Percentiles rank a stretch among this genome's conserved stretches.
Evolutionary conservation across 2,113 vertebrate genomes (phyloP).

Genomic region (Emydocephalus ijimae): DNA sequence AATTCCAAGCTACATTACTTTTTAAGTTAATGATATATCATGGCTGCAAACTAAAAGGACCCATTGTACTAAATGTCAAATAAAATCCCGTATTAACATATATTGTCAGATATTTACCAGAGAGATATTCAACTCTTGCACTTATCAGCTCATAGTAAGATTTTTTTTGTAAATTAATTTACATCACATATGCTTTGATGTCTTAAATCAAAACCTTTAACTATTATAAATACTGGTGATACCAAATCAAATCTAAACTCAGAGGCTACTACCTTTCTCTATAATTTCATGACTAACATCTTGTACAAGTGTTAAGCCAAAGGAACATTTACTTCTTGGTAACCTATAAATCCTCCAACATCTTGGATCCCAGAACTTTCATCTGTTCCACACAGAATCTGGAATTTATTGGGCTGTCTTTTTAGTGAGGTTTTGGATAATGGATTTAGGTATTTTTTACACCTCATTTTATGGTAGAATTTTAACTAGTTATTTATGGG

Average conservation of each 20-base stretch:
- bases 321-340: neutral
- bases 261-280: neutral
- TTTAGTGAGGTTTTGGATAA: neutral
- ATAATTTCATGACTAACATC: neutral
- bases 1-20: neutral
- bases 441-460: neutral
- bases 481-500: neutral
- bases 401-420: neutral
- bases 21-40: constrained; percentile 15
- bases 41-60: constrained; percentile 4
- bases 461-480: neutral
- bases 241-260: neutral
- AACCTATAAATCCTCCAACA: neutral
- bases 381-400: neutral
- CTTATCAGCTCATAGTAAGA: neutral
- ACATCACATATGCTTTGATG: neutral
- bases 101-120: constrained; percentile 8
- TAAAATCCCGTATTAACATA: neutral
- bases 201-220: constrained; percentile 10
- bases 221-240: neutral
- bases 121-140: neutral
- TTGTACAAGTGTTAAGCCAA: neutral
- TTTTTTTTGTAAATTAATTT: neutral
- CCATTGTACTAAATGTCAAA: constrained; percentile 9
- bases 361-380: neutral